Evolutionary conservation across 2,888 invertebrate genomes (phyloP).

Genomic region (Aphidius colemani): DNA sequence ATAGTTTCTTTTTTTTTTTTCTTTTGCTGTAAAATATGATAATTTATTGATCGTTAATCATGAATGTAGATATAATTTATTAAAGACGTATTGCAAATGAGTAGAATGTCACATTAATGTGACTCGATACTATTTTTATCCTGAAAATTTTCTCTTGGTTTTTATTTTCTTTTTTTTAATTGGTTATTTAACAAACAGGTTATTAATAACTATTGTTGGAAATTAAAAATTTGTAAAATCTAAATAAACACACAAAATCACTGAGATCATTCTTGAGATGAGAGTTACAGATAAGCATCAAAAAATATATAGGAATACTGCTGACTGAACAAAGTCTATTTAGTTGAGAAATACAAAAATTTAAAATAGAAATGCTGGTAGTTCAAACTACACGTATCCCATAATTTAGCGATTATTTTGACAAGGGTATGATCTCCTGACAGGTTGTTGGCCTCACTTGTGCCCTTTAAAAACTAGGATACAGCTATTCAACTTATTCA

Average conservation of each 20-base stretch:
- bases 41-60: too few species aligned
- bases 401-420: conserved; percentile 59
- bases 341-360: conserved; percentile 7
- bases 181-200: too few species aligned
- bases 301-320: conserved; percentile 27
- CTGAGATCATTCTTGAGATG: conserved; percentile 20
- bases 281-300: conserved; percentile 40
- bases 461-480: conserved; percentile 43
- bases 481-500: conserved; percentile 52
- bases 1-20: too few species aligned
- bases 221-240: neutral
- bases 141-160: too few species aligned
- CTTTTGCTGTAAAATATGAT: too few species aligned
- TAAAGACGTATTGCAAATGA: too few species aligned
- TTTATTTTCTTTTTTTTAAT: too few species aligned
- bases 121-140: too few species aligned
- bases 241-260: neutral
- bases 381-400: conserved; percentile 50
- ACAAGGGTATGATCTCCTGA: conserved; percentile 57
- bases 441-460: conserved; percentile 52
- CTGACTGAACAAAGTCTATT: conserved; percentile 10
- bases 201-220: too few species aligned
- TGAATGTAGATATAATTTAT: too few species aligned
- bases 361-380: conserved; percentile 36
- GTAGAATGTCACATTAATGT: too few species aligned